Base-by-base conservation (phyloP, 2,113 vertebrate species). In the Origma solitaria region DNA sequence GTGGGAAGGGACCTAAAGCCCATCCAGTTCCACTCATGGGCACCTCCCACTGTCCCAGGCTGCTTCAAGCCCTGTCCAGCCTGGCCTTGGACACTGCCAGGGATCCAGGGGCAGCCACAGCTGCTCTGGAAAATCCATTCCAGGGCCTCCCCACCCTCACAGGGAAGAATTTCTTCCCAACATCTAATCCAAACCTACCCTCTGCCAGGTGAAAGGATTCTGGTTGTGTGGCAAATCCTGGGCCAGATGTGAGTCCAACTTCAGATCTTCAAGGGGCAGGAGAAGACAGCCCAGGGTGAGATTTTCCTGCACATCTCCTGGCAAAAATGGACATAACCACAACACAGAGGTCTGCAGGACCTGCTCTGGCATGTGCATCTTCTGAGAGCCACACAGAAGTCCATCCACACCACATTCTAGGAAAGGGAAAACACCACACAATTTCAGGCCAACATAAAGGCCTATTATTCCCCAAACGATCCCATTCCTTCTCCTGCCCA, bases 251-350 rank as follows among this genome's bases (percentile, higher is more conserved):
- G 3, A 35, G 22, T 15, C 38, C 49, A 17, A 68, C 21, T 61
- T 68, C n/a, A 33, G 35, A 68, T 24, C 71, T 77, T 27, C 30
- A 25, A 20, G 10, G 9, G 2, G 11, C 14, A 50, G 11, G 24
- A 53, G 58, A 24, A 57, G 23, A 58, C 70, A 88, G 23, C 21
- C 47, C 71, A 45, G 31, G 31, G 22, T 50, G 51, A 64, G 7
- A 40, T 95, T 81, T 95, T 98, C 98, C 98, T 98, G 98, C 98
- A 98, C 98, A 98, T 98, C 88, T 98, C 97, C 25, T 69, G 86
- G 22, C 97, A 98, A 33, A 99, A 97, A 85, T 35, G 92, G 76
- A 98, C 98, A 94, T 97, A 98, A 33, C 98, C 97, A 11, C 98
- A 98, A 88, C 98, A 98, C 30, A 98, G 98, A 2, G 97, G 64